Evolutionary conservation across 2,888 invertebrate species (phyloP), one percentile per base, ranked within the genome.

Genomic region (Callimorpha dominula): DNA sequence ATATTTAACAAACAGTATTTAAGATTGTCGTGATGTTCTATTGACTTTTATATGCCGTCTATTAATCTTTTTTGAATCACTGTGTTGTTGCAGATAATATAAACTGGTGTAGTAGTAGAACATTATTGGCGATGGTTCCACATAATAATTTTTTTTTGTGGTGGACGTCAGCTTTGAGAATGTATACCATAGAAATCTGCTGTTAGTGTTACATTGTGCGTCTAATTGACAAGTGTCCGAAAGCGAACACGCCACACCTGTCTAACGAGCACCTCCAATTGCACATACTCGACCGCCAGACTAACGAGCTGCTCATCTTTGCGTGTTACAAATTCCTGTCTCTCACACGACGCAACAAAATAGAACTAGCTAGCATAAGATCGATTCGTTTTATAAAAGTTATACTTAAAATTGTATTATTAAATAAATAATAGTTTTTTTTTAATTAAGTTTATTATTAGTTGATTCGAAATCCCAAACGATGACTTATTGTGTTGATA

Each of bases 181-280:
- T 93, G 92, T 92, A 93, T 93, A 88, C 88, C 31, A 31, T 31
- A 31, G 1, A 31, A 31, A 31, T 31, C 31, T 2, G 85, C 87
- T 88, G 88, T 86, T 86, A 82, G 85, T 75, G 75, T 85, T 70
- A 89, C 88, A 88, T 90, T 89, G 89, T 90, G 88, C 88, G 87
- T 90, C 88, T 94, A 93, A 94, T 94, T 94, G 93, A 94, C 93
- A 92, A 92, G 89, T 87, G 88, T 87, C 89, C 88, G 88, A 90
- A 88, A 90, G 85, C 85, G 82, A 87, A 84, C 85, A 79, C 81
- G 83, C 89, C 86, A 88, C 88, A 88, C 87, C 86, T 84, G 82
- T 80, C 83, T 91, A 91, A 91, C 91, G 85, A 90, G 89, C 81
- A 78, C 82, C 78, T 77, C 65, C 82, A 78, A 84, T 76, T 82